Evolutionary conservation across 53 echinoderm and acorn worm species (phyloP), one percentile per base, ranked within the genome.

Genomic region (Paelopatides confundens): DNA sequence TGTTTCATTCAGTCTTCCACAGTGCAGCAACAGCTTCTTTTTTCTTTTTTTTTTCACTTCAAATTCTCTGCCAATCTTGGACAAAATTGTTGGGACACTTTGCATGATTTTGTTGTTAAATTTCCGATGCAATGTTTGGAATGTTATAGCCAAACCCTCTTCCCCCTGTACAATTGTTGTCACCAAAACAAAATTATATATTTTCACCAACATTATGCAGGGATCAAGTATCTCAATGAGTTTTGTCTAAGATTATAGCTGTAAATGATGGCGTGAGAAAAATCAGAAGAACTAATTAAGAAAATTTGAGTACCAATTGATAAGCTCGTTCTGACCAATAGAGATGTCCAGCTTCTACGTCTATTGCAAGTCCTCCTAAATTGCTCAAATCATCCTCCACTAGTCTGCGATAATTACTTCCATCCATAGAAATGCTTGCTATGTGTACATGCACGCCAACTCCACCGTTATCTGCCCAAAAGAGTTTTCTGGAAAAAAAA

Each of bases 391-490:
- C 46, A 0, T 90, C 71, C 0, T 49, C 67, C 4, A 88, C 38
- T 24, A 95, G 70, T 13, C 47, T 32, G 7, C 18, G 21, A 26
- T 85, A 5, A 35, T 88, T 81, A 36, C 85, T 86, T 14, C 95
- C 95, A 90, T 95, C 95, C 91, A 94, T 91, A 3, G 63, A 88
- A 29, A 86, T 70, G 5, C 82, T 90, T 4, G 50, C 85, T 23
- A 95, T 90, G 49, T 81, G 47, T 4, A 62, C 63, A 31, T 66
- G 38, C 2, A 88, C 88, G 1, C 92, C 92, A 34, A 82, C 14
- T 53, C 83, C 94, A 24, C 94, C 92, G 58, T 92, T 90, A 66
- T 93, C 93, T 37, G 93, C 93, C 95, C 95, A 95, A 51, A 93
- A 95, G 67, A 95, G 52, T 86, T 88, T 93, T 49, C 95, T 95